These are phyloP conservation scores for Drosophila kanekoi DNA, from an alignment of 2,888 invertebrate genomes.

Conservation along the genomic window DNA sequence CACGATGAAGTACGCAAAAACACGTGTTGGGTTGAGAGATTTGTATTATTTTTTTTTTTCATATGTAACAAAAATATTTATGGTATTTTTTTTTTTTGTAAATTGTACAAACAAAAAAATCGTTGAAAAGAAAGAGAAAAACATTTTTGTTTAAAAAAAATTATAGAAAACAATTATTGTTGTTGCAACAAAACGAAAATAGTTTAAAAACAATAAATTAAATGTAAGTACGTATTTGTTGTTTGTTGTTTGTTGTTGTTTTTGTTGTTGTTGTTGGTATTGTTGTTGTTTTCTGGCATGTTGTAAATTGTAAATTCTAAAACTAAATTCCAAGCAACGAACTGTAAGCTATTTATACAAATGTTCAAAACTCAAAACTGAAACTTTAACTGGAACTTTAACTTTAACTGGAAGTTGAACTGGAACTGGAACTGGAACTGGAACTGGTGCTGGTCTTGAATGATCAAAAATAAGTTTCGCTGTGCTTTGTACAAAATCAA, in stretches of 20 bases:
- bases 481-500: conserved; percentile 54
- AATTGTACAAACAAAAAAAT: conserved; percentile 71
- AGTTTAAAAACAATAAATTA: conserved; percentile 66
- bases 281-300: conserved; percentile 69
- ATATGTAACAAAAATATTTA: conserved; percentile 66
- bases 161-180: conserved; percentile 58
- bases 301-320: conserved; percentile 44
- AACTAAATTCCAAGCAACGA: conserved; percentile 78
- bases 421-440: conserved; percentile 31
- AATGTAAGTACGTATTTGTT: conserved; percentile 75
- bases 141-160: conserved; percentile 76
- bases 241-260: conserved; percentile 70
- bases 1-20: conserved; percentile 67
- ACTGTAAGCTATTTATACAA: conserved; percentile 62
- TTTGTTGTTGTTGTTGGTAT: conserved; percentile 67
- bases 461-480: conserved; percentile 53
- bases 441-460: conserved; percentile 51
- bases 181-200: conserved; percentile 65
- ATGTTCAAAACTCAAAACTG: conserved; percentile 52
- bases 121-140: conserved; percentile 80
- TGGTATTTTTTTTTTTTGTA: conserved; percentile 45
- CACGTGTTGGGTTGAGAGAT: conserved; percentile 63
- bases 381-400: conserved; percentile 27
- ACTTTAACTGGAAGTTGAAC: conserved; percentile 30
- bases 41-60: conserved; percentile 43